Base-by-base conservation (phyloP, 2,113 vertebrate genomes). In the Genyomyrus donnyi region DNA sequence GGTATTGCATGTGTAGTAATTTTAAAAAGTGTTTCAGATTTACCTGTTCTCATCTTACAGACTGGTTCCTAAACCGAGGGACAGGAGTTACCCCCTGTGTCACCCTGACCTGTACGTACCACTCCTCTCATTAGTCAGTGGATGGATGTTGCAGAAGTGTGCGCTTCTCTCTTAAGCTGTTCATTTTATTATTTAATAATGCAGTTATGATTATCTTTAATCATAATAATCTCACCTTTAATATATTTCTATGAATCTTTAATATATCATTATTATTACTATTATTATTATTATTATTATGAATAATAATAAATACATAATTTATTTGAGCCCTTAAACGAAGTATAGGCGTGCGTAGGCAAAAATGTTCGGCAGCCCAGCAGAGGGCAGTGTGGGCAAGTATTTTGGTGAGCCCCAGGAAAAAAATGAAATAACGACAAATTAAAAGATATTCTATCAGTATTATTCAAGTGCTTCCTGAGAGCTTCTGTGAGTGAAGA, bases 391-490 rank as follows among this genome's bases (percentile, higher is more conserved):
- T 85, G 24, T 90, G 13, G 87, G 31, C 27, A 49, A 66, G 24
- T 13, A n/a, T 89, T n/a, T 27, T 24, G 39, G 13, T 70, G 87
- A 42, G 31, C 19, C 31, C 53, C 50, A 9, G 52, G 35, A 87
- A 87, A 87, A 87, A 87, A 15, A 27, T 39, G 2, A 42, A 53
- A 87, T 31, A n/a, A 50, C 56, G 85, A 56, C 85, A 52, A 50
- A 87, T 74, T 48, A 49, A 74, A 88, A 48, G 53, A 88, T 70
- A 66, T 49, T 89, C 66, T 88, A 70, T 88, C 21, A 88, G 58
- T 88, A 48, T 88, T 70, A 88, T 88, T 89, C 70, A 89, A 39
- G n/a, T 10, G 52, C 45, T 87, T 90, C 89, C 89, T 90, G 56
- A 90, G 83, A 86, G 85, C 53, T 87, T 90, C 56, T 86, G 17